phyloP scores from a whole-genome alignment of 1,140 invertebrate genomes.

The Philotrypesis tridentata region DNA sequence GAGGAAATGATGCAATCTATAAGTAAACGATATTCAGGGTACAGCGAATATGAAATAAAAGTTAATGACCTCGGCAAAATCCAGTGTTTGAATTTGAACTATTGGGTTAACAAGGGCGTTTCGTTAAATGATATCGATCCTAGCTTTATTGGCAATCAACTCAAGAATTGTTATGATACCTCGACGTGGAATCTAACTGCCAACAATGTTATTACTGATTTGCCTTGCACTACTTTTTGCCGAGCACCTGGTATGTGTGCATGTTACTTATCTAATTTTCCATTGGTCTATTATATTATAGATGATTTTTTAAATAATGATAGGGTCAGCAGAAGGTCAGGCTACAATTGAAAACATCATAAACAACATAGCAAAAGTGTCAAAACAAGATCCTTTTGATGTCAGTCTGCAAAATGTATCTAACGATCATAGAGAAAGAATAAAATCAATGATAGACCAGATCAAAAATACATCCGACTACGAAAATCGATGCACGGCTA shows the following conservation, averaged over 20 bases:
- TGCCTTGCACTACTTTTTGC: slow-evolving; percentile 77
- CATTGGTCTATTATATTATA: no score
- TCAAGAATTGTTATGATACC: slow-evolving; percentile 77
- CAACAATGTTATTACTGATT: slow-evolving; percentile 77
- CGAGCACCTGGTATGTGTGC: slow-evolving; percentile 75
- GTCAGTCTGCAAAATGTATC: slow-evolving; percentile 79
- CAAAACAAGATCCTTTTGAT: slow-evolving; percentile 80
- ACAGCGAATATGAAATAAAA: slow-evolving; percentile 80
- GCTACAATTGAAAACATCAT: slow-evolving; percentile 85
- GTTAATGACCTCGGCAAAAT: slow-evolving; percentile 80
- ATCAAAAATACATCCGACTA: slow-evolving; percentile 78
- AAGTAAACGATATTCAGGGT: slow-evolving; percentile 78
- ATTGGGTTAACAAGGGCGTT: slow-evolving; percentile 80
- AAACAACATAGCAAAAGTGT: slow-evolving; percentile 83
- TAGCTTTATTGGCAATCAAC: slow-evolving; percentile 65
- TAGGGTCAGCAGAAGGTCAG: slow-evolving; percentile 79
- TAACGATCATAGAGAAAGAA: slow-evolving; percentile 58
- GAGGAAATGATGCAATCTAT: slow-evolving; percentile 79
- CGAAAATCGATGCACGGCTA: slow-evolving; percentile 73
- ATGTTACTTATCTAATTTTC: no score
- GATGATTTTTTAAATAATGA: slow-evolving; percentile 48
- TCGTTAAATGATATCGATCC: slow-evolving; percentile 76
- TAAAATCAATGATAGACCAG: slow-evolving; percentile 74
- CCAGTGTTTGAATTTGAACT: slow-evolving; percentile 77
- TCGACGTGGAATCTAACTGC: slow-evolving; percentile 75